Evolutionary conservation across 1,140 invertebrate genomes (phyloP).

Genomic region (Gonatopus flavifemur): DNA sequence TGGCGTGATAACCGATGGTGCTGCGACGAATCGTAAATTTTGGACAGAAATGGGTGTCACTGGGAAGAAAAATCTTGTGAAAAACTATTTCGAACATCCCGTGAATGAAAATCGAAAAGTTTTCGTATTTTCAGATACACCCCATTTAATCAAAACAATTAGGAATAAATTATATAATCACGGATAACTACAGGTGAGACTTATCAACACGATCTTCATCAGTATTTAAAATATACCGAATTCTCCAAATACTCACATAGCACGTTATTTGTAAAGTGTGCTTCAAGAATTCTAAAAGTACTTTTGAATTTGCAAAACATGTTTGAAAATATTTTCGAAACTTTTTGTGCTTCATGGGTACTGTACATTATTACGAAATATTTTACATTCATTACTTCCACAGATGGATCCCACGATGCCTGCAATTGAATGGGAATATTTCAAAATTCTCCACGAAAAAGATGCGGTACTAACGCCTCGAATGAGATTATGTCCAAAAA

Average conservation of each 20-base stretch:
- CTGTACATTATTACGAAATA: neutral
- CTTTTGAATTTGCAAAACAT: slow-evolving; percentile 11
- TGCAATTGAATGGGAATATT: slow-evolving; percentile 16
- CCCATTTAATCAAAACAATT: no score
- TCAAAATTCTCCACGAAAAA: slow-evolving; percentile 1
- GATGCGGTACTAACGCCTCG: slow-evolving; percentile 7
- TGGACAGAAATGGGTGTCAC: slow-evolving; percentile 8
- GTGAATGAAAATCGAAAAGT: no score
- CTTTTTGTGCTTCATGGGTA: slow-evolving; percentile 8
- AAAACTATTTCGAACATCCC: slow-evolving; percentile 16
- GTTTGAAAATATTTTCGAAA: slow-evolving; percentile 2
- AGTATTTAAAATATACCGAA: slow-evolving; percentile 7
- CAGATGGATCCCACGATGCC: slow-evolving; percentile 10
- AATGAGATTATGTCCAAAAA: no score
- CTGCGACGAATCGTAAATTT: no score
- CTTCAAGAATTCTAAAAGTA: slow-evolving; percentile 5
- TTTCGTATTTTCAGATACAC: no score
- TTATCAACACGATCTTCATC: no score
- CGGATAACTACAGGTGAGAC: no score
- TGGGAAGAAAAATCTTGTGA: slow-evolving; percentile 4
- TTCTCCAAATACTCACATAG: slow-evolving; percentile 13
- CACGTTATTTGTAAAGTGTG: slow-evolving; percentile 5
- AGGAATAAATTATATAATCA: no score
- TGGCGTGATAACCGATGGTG: no score
- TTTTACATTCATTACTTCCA: neutral